Evolutionary conservation across 2,113 vertebrate species (phyloP).

Genomic region (Ifrita kowaldi): DNA sequence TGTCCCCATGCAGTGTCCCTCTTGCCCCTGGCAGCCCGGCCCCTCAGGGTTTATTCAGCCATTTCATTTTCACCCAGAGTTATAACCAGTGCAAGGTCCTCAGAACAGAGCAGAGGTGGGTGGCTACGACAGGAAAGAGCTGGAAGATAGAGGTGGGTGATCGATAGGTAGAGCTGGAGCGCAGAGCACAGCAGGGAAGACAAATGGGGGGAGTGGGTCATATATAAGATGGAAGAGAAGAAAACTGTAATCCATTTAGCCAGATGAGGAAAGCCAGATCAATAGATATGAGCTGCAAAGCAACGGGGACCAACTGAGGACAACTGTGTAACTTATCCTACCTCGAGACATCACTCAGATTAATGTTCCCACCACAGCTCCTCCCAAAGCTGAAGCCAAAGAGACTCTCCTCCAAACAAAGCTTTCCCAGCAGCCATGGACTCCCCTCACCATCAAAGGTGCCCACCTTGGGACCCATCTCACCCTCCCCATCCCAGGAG

Average conservation of each 20-base stretch:
- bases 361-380: neutral
- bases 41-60: neutral
- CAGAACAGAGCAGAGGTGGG: neutral
- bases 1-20: neutral
- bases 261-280: conserved; percentile 52
- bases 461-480: neutral
- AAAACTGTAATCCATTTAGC: conserved; percentile 57
- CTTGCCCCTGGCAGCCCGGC: neutral
- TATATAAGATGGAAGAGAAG: conserved; percentile 53
- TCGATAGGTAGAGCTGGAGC: conserved; percentile 16
- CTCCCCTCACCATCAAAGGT: neutral
- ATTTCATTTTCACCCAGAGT: neutral
- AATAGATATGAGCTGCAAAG: conserved; percentile 56
- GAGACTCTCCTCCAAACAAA: neutral
- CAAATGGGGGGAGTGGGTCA: conserved; percentile 3
- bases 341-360: neutral
- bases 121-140: neutral
- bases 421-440: neutral
- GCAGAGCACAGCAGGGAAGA: neutral
- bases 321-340: conserved; percentile 31
- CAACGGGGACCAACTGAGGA: neutral
- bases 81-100: neutral
- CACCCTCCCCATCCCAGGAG: neutral
- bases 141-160: neutral
- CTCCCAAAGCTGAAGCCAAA: neutral